These are phyloP conservation scores for Echinarachnius parma DNA, from an alignment of 53 echinoderm and acorn worm genomes.

Conservation along the genomic window DNA sequence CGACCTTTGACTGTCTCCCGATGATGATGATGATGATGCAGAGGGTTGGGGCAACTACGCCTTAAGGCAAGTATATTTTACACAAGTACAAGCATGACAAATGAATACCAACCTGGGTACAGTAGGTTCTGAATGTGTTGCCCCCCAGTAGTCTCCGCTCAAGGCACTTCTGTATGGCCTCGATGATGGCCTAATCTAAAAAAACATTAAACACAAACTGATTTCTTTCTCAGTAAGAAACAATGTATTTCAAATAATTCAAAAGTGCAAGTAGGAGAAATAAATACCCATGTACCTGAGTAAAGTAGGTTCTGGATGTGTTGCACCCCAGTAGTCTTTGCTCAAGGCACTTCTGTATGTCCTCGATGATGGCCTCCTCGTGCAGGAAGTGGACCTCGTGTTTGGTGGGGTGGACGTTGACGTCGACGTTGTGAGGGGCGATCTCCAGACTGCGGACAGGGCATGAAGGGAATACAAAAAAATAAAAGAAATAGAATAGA, in stretches of 20 bases:
- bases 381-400: slow-evolving; percentile 97
- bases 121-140: slow-evolving; percentile 89
- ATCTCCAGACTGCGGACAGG: slow-evolving; percentile 95
- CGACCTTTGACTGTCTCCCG: no score
- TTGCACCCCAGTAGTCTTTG: slow-evolving; percentile 90
- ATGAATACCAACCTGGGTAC: slow-evolving; percentile 99
- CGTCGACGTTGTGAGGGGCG: slow-evolving; percentile 84
- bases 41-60: no score
- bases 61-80: no score
- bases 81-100: no score
- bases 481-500: neutral
- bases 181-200: slow-evolving; percentile 97
- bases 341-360: slow-evolving; percentile 89
- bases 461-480: neutral
- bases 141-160: slow-evolving; percentile 90
- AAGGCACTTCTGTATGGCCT: slow-evolving; percentile 85
- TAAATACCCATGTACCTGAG: slow-evolving; percentile 62
- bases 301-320: slow-evolving; percentile 89
- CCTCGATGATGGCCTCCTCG: slow-evolving; percentile 95
- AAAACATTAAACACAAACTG: no score
- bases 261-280: neutral
- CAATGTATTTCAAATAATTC: neutral
- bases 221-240: no score
- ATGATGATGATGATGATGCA: no score
- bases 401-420: slow-evolving; percentile 98